Percentiles rank a stretch among this genome's conserved stretches.
Evolutionary conservation across 1,140 invertebrate species (phyloP).

Genomic region (Calephelis virginiensis): DNA sequence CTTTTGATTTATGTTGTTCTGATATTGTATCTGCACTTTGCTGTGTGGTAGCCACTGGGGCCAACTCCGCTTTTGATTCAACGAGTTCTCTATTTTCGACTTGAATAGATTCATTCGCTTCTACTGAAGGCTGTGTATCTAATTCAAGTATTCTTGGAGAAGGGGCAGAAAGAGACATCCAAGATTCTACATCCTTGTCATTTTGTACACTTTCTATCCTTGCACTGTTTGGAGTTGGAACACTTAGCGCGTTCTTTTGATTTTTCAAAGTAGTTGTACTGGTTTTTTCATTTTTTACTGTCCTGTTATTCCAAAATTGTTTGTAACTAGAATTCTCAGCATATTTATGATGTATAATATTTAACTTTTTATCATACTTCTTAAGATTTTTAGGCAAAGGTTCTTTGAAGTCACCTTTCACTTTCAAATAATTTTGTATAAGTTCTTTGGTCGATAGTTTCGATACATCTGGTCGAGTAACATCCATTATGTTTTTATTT

Average conservation of each 20-base stretch:
- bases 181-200: conserved; percentile 75
- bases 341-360: conserved; percentile 40
- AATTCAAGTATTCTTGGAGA: conserved; percentile 54
- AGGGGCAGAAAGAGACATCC: conserved; percentile 69
- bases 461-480: conserved; percentile 48
- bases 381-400: conserved; percentile 43
- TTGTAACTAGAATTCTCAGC: conserved; percentile 44
- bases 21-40: not conserved
- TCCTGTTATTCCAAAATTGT: conserved; percentile 60
- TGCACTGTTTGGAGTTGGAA: conserved; percentile 49
- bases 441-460: conserved; percentile 67
- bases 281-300: conserved; percentile 38
- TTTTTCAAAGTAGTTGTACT: conserved; percentile 41
- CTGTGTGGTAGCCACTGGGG: not conserved
- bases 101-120: not conserved
- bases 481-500: conserved; percentile 44
- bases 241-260: conserved; percentile 49
- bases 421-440: conserved; percentile 69
- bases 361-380: conserved; percentile 53
- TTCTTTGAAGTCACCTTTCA: conserved; percentile 62
- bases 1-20: conserved; percentile 28
- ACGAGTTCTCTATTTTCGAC: not conserved
- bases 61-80: not conserved
- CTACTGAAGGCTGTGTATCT: conserved; percentile 31
- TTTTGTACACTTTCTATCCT: conserved; percentile 65